Conservation (phyloP, 2,113 vertebrate species). For the Tautogolabrus adspersus region DNA sequence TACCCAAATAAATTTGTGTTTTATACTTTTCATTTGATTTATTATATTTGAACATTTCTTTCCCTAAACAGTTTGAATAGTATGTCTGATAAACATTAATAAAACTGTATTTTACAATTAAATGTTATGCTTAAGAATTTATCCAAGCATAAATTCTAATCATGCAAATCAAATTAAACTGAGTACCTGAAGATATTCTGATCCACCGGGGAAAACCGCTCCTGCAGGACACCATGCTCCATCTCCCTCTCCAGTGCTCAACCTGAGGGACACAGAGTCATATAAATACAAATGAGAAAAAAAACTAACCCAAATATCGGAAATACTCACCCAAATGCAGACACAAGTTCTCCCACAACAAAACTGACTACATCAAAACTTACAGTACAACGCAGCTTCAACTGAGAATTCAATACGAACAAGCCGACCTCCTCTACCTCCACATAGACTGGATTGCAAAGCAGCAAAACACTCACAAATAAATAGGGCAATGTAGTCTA, state of each 20-base stretch:
- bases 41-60: too few relatives aligned
- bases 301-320: not conserved
- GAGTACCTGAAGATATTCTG: slow-evolving; percentile 90
- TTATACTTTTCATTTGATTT: too few relatives aligned
- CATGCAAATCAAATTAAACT: not conserved
- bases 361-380: slow-evolving; percentile 18
- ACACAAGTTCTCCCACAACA: slow-evolving; percentile 14
- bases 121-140: too few relatives aligned
- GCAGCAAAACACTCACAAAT: slow-evolving; percentile 34
- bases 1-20: too few relatives aligned
- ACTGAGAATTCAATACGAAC: slow-evolving; percentile 43
- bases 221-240: slow-evolving; percentile 95
- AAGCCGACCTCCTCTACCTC: not conserved
- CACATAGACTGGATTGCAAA: slow-evolving; percentile 20
- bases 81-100: too few relatives aligned
- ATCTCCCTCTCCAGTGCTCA: slow-evolving; percentile 91
- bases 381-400: not conserved
- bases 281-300: slow-evolving; percentile 3
- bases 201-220: slow-evolving; percentile 87
- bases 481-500: slow-evolving; percentile 17
- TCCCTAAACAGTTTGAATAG: too few relatives aligned
- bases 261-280: slow-evolving; percentile 74
- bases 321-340: not conserved
- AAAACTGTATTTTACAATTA: too few relatives aligned
- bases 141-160: not conserved